These are phyloP conservation scores for Babylonia areolata DNA, from an alignment of 1,140 invertebrate species.

Conservation along the genomic window DNA sequence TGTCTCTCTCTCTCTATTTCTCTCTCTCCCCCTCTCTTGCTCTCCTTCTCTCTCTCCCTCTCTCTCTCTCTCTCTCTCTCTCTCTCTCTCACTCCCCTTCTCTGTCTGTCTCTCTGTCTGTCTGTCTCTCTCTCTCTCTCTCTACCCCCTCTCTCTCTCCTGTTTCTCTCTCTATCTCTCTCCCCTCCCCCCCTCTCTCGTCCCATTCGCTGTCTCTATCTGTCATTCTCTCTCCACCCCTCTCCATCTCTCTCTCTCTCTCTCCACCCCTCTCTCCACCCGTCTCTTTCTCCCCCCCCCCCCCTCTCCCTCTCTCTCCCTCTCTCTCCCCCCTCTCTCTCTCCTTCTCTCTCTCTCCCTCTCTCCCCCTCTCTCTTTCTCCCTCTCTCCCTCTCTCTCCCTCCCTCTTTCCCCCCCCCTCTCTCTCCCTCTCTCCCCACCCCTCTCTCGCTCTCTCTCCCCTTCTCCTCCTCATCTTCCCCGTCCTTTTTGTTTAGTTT, in stretches of 20 bases:
- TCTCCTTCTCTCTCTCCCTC: not conserved
- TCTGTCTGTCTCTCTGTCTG: not conserved
- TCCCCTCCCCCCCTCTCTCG: not conserved
- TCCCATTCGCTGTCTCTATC: not conserved
- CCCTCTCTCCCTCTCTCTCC: not conserved
- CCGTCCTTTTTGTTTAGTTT: too few species aligned
- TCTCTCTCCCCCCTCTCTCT: not conserved
- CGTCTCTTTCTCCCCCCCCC: not conserved
- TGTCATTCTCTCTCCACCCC: not conserved
- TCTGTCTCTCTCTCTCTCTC: conserved; percentile 27
- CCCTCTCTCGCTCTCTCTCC: not conserved
- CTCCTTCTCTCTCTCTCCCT: not conserved
- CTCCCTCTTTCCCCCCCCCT: not conserved
- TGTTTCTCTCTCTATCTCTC: not conserved
- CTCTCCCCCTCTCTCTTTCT: not conserved
- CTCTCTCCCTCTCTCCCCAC: not conserved
- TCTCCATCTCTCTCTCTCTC: not conserved
- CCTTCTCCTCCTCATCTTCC: not conserved
- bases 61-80: not conserved
- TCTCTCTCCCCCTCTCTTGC: not conserved
- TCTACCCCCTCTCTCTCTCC: not conserved
- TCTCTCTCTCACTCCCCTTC: conserved; percentile 4
- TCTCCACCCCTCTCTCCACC: not conserved
- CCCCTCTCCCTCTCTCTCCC: not conserved
- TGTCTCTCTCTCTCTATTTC: not conserved